A percentile compares a stretch with the other conserved stretches of the same genome.
Evolutionary conservation across 2,797 vertebrate species (phyloP).

Genomic region (Hippopotamyrus pictus): DNA sequence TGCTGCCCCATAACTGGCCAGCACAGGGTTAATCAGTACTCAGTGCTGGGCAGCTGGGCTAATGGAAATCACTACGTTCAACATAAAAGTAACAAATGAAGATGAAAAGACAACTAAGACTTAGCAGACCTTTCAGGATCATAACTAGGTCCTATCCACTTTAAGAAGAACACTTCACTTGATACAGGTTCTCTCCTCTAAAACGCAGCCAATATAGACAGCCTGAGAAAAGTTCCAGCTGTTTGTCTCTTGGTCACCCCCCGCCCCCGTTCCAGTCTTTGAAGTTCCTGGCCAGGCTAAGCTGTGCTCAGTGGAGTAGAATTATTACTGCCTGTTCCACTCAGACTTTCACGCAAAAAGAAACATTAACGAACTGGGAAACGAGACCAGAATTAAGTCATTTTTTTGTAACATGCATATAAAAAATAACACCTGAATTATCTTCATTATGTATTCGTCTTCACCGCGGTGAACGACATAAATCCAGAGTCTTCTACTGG

Average conservation of each 20-base stretch:
- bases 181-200: not conserved
- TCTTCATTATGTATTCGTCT: not conserved
- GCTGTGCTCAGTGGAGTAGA: not conserved
- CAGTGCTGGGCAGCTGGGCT: not conserved
- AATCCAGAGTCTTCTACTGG: not conserved
- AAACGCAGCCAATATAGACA: not conserved
- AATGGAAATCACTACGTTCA: not conserved
- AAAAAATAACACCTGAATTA: not conserved
- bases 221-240: not conserved
- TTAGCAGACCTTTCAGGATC: not conserved
- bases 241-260: not conserved
- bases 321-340: not conserved
- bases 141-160: not conserved
- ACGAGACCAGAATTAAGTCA: not conserved
- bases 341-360: not conserved
- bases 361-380: not conserved
- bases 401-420: not conserved
- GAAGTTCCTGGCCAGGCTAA: not conserved
- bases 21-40: not conserved
- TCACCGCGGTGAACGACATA: not conserved
- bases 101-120: not conserved
- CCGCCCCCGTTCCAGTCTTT: not conserved
- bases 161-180: not conserved
- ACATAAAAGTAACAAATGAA: not conserved
- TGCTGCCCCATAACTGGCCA: not conserved